Base-by-base conservation (phyloP, 2,888 invertebrate genomes). In the Esperia sulphurella region DNA sequence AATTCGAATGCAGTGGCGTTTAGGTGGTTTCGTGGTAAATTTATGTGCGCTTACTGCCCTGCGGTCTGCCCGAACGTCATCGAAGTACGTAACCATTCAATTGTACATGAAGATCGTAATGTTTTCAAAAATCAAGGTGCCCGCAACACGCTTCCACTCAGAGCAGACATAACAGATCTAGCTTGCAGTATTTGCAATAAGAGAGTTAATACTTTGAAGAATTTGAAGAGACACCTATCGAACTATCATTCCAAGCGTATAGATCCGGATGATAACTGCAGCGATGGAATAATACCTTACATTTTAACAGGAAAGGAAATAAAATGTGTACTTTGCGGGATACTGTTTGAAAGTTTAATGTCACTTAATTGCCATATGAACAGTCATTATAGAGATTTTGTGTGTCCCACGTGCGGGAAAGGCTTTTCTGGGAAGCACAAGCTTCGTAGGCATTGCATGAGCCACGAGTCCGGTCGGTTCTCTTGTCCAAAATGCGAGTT, bases 381-480 rank as follows among this genome's bases (percentile, higher is more conserved):
- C 56, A 68, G 74, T 46, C 87, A 90, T 63, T 76, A 84, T 45
- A 83, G 78, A 52, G 78, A 77, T 43, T 83, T 70, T 50, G 76
- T 90, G 7, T 91, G 90, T 48, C 67, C 78, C 30, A 71, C 71
- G 1, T 91, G 91, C 50, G 90, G 90, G 0, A 90, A 90, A 58
- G 83, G 80, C 3, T 91, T 78, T 58, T 79, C 85, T 1, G 75
- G 75, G 12, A 71, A 72, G n/a, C 75, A 83, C 6, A 84, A 85
- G 40, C 68, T 89, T 30, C 69, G 78, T 40, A 70, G 83, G 12
- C 91, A 91, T 50, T 68, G 77, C 33, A 65, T 61, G 12, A 62
- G 66, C 43, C 91, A 91, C 52, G 72, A 81, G 39, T 62, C 68
- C 1, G 79, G 84, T 0, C 67, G 76, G 21, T 86, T 81, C 48